A percentile compares a stretch with the other conserved stretches of the same genome.
Conservation (phyloP, 2,797 vertebrate species). For the Macroramphosus scolopax region DNA sequence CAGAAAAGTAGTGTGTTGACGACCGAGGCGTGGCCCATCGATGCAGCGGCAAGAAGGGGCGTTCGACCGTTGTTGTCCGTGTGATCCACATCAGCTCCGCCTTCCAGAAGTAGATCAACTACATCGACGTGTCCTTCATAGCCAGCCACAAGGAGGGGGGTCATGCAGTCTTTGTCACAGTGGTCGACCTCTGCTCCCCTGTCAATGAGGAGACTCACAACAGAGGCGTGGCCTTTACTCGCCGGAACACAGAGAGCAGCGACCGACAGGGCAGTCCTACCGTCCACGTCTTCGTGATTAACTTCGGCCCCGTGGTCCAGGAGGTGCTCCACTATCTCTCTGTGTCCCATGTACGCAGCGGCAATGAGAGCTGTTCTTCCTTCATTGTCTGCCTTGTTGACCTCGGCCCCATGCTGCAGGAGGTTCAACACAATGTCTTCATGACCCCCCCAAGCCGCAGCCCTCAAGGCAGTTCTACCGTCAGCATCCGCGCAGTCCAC, state of each 20-base stretch:
- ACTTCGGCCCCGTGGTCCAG: constrained; percentile 94
- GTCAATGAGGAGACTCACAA: constrained; percentile 94
- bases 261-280: constrained; percentile 92
- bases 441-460: constrained; percentile 97
- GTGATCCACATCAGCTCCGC: constrained; percentile 96
- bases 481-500: constrained; percentile 96
- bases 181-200: constrained; percentile 95
- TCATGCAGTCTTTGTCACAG: constrained; percentile 98
- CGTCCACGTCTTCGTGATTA: constrained; percentile 95
- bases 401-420: constrained; percentile 94
- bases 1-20: constrained; percentile 96
- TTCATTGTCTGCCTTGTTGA: constrained; percentile 97
- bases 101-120: constrained; percentile 94
- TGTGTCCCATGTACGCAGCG: constrained; percentile 96
- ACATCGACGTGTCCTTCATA: constrained; percentile 98
- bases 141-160: constrained; percentile 93
- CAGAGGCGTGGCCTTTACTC: constrained; percentile 94
- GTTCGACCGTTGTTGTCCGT: constrained; percentile 97
- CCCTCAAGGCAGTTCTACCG: constrained; percentile 91
- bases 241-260: constrained; percentile 96
- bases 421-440: constrained; percentile 97
- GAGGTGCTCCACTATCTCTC: constrained; percentile 95
- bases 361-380: constrained; percentile 96
- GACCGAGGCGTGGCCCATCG: constrained; percentile 96
- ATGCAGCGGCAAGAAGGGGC: constrained; percentile 94